These are phyloP conservation scores for Labeo rohita DNA, from an alignment of 2,113 vertebrate genomes.

Conservation along the genomic window DNA sequence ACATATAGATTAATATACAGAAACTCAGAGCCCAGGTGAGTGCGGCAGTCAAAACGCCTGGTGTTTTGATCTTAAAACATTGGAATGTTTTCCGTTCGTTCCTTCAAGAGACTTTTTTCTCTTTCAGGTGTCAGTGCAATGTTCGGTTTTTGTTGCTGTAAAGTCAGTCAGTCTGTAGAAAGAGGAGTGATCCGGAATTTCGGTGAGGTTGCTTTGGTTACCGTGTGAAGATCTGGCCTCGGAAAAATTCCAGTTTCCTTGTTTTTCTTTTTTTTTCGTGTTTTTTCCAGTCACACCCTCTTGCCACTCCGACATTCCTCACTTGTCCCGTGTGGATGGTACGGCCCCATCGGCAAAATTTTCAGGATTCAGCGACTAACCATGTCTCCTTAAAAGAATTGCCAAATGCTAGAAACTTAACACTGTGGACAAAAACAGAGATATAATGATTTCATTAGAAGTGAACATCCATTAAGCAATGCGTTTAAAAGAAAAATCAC, in stretches of 20 bases:
- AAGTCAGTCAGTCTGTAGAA: slow-evolving; percentile 63
- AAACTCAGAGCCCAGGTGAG: slow-evolving; percentile 55
- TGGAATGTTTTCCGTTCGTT: slow-evolving; percentile 64
- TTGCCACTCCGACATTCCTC: slow-evolving; percentile 71
- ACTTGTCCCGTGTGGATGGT: slow-evolving; percentile 65
- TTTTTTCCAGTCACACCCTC: slow-evolving; percentile 70
- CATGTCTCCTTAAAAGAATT: slow-evolving; percentile 74
- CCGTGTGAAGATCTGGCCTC: slow-evolving; percentile 75
- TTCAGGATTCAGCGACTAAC: slow-evolving; percentile 75
- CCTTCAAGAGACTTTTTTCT: slow-evolving; percentile 66
- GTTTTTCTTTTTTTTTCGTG: slow-evolving; percentile 57
- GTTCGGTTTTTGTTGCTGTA: slow-evolving; percentile 57
- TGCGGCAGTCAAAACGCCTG: slow-evolving; percentile 56
- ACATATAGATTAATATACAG: slow-evolving; percentile 33
- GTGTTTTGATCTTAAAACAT: slow-evolving; percentile 65
- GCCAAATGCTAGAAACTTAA: slow-evolving; percentile 82
- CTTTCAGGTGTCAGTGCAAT: slow-evolving; percentile 74
- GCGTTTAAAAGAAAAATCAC: background rate
- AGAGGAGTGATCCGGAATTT: slow-evolving; percentile 67
- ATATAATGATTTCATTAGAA: slow-evolving; percentile 67
- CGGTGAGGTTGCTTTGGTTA: slow-evolving; percentile 83
- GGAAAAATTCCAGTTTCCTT: slow-evolving; percentile 43
- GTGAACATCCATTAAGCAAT: background rate
- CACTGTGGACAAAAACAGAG: slow-evolving; percentile 78
- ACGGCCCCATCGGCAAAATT: slow-evolving; percentile 68